Conservation (phyloP, 2,888 invertebrate genomes). For the Zonitis immaculata region DNA sequence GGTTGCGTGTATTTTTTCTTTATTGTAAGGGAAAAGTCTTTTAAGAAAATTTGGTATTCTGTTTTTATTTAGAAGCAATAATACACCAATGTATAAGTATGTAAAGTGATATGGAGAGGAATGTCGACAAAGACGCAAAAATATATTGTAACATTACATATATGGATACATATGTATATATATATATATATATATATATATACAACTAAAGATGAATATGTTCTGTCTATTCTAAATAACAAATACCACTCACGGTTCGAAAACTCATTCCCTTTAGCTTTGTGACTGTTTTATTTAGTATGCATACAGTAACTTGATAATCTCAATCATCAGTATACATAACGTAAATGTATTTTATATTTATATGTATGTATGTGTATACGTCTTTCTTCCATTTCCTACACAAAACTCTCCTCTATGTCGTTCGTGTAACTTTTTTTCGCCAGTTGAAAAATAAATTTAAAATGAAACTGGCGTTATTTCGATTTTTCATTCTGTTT, state of each 20-base stretch:
- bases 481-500: too few relatives aligned
- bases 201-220: slow-evolving; percentile 19
- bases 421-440: too few relatives aligned
- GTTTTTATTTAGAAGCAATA: background rate
- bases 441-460: too few relatives aligned
- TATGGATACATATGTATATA: too few relatives aligned
- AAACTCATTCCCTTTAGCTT: slow-evolving; percentile 23
- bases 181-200: too few relatives aligned
- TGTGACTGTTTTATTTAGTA: slow-evolving; percentile 28
- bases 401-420: too few relatives aligned
- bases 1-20: too few relatives aligned
- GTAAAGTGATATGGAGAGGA: background rate
- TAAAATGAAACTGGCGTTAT: slow-evolving; percentile 15
- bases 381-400: slow-evolving; percentile 42
- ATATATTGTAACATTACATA: background rate
- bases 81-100: too few relatives aligned
- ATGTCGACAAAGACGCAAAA: background rate
- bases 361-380: too few relatives aligned
- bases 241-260: slow-evolving; percentile 27
- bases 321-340: slow-evolving; percentile 44
- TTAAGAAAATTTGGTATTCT: background rate
- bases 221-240: slow-evolving; percentile 24
- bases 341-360: slow-evolving; percentile 43
- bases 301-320: slow-evolving; percentile 33
- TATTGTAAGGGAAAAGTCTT: too few relatives aligned